Percentiles rank a stretch among this genome's conserved stretches.
phyloP scores from a whole-genome alignment of 2,888 invertebrate genomes.

The Thumatha senex region DNA sequence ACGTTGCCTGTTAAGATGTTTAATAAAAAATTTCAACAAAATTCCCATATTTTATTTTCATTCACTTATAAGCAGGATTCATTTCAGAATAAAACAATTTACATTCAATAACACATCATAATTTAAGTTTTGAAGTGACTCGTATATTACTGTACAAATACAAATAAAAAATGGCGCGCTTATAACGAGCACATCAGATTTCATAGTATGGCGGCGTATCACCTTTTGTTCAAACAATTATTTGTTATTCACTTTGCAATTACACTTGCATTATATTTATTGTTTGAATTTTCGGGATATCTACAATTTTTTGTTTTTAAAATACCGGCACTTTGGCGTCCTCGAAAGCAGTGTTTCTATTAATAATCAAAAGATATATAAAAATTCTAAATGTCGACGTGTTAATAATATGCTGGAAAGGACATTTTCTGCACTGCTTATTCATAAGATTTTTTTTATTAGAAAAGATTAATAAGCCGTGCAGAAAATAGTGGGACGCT shows the following conservation, averaged over 20 bases:
- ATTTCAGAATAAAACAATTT: slow-evolving; percentile 81
- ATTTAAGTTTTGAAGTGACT: slow-evolving; percentile 80
- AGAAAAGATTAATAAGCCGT: too few species aligned
- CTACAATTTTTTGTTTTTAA: too few species aligned
- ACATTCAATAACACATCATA: slow-evolving; percentile 78
- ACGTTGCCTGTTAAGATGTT: slow-evolving; percentile 13
- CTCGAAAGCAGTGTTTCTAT: too few species aligned
- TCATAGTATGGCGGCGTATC: slow-evolving; percentile 52
- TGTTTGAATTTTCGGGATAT: too few species aligned
- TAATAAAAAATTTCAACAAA: slow-evolving; percentile 67
- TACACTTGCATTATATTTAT: slow-evolving; percentile 67
- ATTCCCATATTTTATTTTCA: slow-evolving; percentile 82
- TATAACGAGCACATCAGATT: slow-evolving; percentile 31
- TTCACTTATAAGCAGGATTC: slow-evolving; percentile 83
- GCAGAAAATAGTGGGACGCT: too few species aligned
- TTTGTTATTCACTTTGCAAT: slow-evolving; percentile 54
- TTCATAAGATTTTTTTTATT: too few species aligned
- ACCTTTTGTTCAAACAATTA: slow-evolving; percentile 50
- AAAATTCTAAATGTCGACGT: too few species aligned
- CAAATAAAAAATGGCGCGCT: slow-evolving; percentile 38
- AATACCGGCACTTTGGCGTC: too few species aligned
- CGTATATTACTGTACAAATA: slow-evolving; percentile 75
- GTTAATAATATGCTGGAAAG: too few species aligned
- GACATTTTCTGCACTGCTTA: too few species aligned
- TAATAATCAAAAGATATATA: too few species aligned